phyloP scores from a whole-genome alignment of 2,888 invertebrate genomes.

The Erebia aethiops region DNA sequence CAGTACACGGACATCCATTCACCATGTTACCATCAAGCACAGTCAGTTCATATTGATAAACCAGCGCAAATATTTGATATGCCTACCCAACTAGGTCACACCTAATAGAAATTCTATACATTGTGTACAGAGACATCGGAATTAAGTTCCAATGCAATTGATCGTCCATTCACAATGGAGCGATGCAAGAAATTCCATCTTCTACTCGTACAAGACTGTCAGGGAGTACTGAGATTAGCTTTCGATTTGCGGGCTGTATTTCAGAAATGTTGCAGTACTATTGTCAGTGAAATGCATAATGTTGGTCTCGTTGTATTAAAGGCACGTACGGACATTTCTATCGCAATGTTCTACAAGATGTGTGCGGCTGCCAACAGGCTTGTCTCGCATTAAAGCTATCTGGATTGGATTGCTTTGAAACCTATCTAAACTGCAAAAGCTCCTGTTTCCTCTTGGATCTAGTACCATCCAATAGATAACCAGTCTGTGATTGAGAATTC shows the following conservation, averaged over 20 bases:
- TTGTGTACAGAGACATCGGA: neutral
- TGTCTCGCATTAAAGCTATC: neutral
- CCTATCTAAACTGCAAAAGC: neutral
- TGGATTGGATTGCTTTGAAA: neutral
- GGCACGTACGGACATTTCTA: neutral
- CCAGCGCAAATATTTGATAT: neutral
- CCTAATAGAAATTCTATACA: conserved; percentile 1
- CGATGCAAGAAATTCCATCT: neutral
- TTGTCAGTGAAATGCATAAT: neutral
- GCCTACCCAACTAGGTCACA: neutral
- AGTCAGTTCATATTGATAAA: neutral
- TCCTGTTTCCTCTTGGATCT: neutral
- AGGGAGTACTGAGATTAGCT: conserved; percentile 7
- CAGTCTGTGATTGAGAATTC: no score
- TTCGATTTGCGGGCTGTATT: neutral
- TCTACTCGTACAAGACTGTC: no score
- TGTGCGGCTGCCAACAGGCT: neutral
- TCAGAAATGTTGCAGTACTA: conserved; percentile 7
- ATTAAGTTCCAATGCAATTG: conserved; percentile 10
- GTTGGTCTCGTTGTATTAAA: neutral
- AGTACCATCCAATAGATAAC: neutral
- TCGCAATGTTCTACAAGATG: conserved; percentile 3
- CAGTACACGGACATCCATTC: neutral
- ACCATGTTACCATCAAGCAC: neutral
- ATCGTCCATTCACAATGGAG: neutral